phyloP scores from a whole-genome alignment of 2,888 invertebrate species.

The Cerastis leucographa region DNA sequence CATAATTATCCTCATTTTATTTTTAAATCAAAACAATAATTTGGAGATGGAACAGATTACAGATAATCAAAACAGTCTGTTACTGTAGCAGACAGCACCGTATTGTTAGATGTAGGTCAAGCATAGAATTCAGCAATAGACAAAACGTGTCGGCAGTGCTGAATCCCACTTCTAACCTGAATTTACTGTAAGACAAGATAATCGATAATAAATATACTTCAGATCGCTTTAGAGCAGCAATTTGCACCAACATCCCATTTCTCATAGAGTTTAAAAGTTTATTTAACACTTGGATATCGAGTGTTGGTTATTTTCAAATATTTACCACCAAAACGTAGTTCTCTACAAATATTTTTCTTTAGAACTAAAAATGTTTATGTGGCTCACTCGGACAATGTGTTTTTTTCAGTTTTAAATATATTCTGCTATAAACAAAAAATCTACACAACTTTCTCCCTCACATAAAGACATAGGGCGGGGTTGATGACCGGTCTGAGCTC shows the following conservation, averaged over 20 bases:
- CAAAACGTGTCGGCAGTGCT: slow-evolving; percentile 57
- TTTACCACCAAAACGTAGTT: slow-evolving; percentile 31
- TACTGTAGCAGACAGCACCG: slow-evolving; percentile 67
- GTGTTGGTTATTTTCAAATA: slow-evolving; percentile 42
- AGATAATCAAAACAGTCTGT: slow-evolving; percentile 73
- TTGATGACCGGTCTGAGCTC: slow-evolving; percentile 22
- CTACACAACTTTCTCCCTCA: neutral
- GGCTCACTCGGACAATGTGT: slow-evolving; percentile 46
- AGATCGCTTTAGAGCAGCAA: slow-evolving; percentile 28
- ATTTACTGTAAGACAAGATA: slow-evolving; percentile 64
- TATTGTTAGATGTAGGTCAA: slow-evolving; percentile 74
- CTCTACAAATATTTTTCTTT: slow-evolving; percentile 33
- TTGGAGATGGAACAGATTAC: slow-evolving; percentile 71
- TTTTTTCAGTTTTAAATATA: slow-evolving; percentile 31
- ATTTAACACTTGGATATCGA: slow-evolving; percentile 41
- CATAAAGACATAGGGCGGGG: neutral
- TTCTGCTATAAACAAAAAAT: neutral
- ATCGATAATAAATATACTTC: slow-evolving; percentile 62
- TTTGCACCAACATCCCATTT: slow-evolving; percentile 40
- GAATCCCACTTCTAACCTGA: slow-evolving; percentile 64
- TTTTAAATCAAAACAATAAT: slow-evolving; percentile 47
- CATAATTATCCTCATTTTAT: slow-evolving; percentile 35
- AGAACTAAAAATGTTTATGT: slow-evolving; percentile 30
- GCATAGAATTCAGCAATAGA: slow-evolving; percentile 66
- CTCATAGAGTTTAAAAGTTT: slow-evolving; percentile 54